A percentile compares a stretch with the other conserved stretches of the same genome.
Evolutionary conservation across 1,140 invertebrate genomes (phyloP).

Genomic region (Trichogramma pretiosum): DNA sequence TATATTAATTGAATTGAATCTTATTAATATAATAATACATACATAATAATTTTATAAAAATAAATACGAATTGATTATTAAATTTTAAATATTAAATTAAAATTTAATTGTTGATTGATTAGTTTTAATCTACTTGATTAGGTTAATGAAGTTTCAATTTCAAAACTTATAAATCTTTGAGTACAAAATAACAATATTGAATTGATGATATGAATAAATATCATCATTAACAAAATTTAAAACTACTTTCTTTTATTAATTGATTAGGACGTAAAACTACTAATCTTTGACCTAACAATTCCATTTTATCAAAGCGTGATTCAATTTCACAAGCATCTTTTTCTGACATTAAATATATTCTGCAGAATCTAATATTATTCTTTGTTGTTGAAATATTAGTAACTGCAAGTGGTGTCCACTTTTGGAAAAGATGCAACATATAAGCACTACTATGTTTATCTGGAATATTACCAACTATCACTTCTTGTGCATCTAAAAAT

Average conservation of each 20-base stretch:
- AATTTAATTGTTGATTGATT: conserved; percentile 1
- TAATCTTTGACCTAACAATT: conserved; percentile 19
- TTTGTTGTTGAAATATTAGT: conserved; percentile 17
- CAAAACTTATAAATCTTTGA: too few species aligned
- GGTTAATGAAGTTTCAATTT: background rate
- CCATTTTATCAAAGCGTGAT: conserved; percentile 25
- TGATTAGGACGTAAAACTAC: conserved; percentile 22
- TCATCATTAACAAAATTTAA: background rate
- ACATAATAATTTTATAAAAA: conserved; percentile 3
- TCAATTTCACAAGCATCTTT: conserved; percentile 21
- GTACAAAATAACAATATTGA: background rate
- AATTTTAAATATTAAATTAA: background rate
- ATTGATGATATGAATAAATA: background rate
- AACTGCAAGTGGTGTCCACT: conserved; percentile 29
- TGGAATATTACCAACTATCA: conserved; percentile 34
- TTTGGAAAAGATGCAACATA: conserved; percentile 31
- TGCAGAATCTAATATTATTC: conserved; percentile 28
- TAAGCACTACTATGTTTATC: conserved; percentile 20
- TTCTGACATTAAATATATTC: conserved; percentile 29
- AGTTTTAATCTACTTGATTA: background rate
- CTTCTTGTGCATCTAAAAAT: conserved; percentile 20
- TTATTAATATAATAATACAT: too few species aligned
- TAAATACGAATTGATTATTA: background rate
- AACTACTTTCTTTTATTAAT: conserved; percentile 11
- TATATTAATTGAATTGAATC: too few species aligned